A percentile compares a stretch with the other conserved stretches of the same genome.
phyloP scores from a whole-genome alignment of 2,113 vertebrate species.

The Arenaria interpres region DNA sequence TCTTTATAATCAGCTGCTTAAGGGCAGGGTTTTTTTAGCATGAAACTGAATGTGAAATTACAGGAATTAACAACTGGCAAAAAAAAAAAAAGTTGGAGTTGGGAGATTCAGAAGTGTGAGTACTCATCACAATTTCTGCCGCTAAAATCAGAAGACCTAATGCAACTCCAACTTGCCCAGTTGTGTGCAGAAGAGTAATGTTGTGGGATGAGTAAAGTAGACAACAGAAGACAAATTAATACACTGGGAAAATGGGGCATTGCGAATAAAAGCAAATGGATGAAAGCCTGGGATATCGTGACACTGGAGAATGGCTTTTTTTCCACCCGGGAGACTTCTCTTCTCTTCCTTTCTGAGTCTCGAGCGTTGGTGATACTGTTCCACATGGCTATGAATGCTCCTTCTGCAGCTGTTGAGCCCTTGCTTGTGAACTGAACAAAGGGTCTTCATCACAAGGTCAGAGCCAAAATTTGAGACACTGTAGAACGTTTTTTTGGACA shows the following conservation, averaged over 20 bases:
- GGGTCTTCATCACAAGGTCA: background rate
- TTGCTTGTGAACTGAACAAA: background rate
- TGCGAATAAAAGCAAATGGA: background rate
- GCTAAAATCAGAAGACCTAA: background rate
- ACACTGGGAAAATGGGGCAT: background rate
- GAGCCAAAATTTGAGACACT: background rate
- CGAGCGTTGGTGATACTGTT: rapidly evolving
- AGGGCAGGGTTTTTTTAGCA: background rate
- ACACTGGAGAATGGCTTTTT: background rate
- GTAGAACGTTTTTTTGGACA: background rate
- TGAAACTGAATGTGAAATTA: background rate
- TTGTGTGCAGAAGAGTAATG: background rate
- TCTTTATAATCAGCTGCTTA: background rate
- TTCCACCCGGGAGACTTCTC: background rate
- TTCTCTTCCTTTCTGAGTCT: background rate
- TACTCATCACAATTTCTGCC: background rate
- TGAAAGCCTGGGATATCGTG: background rate
- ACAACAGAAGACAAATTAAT: background rate
- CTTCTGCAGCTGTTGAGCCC: background rate
- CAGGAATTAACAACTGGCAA: background rate
- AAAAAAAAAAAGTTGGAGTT: background rate
- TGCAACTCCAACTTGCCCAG: background rate
- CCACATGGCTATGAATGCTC: background rate
- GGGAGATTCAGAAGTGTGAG: background rate
- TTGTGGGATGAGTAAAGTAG: background rate